Base-by-base conservation (phyloP, 2,888 invertebrate species). In the Ptychoptera albimana region DNA sequence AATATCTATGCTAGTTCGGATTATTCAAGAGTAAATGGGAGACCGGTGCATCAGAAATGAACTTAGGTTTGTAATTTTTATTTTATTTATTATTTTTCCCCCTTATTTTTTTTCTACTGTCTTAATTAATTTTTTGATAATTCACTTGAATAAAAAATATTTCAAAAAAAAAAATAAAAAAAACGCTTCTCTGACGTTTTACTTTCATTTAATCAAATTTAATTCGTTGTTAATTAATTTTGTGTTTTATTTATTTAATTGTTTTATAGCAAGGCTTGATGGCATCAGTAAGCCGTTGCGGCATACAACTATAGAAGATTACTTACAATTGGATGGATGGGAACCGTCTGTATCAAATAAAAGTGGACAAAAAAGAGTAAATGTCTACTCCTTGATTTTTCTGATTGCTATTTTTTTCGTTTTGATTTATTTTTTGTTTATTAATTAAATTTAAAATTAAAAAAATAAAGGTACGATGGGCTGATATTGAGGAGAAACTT, bases 401-500 rank as follows among this genome's bases (percentile, higher is more conserved):
- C 30, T 30, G 8, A 13, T 13, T 12, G 12, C 14, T 15, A 2
- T 15, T 14, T 8, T 31, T 11, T 32, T 32, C 4, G 4, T 32
- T 34, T 13, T 36, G 6, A 11, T 16, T 12, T 9, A 2, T 10
- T 8, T 10, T 34, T 34, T n/a, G 13, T 11, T 35, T 36, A 12
- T 36, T 12, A 13, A 36, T 12, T 36, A 12, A 13, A 12, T 36
- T 46, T 49, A n/a, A n/a, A n/a, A n/a, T n/a, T n/a, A n/a, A n/a
- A n/a, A n/a, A n/a, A n/a, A n/a, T 42, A 42, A 47, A 96, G 94
- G 94, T 96, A 55, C 82, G 94, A 56, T 96, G 96, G 96, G 94
- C 94, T 42, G 96, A 96, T 68, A 73, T 96, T 59, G 96, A 96
- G 71, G 94, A 94, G 66, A 75, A 82, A 59, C 83, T 85, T 56